Conservation (phyloP, 92 coral and sea anemone genomes). For the Montipora capitata region DNA sequence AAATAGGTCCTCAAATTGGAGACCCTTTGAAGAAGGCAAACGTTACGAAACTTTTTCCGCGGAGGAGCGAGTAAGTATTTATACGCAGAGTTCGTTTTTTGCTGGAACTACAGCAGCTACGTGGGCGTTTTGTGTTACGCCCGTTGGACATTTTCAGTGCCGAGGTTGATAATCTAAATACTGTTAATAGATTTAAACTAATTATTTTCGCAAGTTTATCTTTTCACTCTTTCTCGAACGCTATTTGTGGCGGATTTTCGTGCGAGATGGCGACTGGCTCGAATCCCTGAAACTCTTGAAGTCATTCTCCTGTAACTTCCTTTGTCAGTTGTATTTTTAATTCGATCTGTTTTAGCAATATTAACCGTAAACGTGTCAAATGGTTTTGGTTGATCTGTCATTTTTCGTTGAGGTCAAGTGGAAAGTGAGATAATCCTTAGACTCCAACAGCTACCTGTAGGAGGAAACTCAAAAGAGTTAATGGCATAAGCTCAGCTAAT, state of each 20-base stretch:
- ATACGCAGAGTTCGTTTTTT: background rate
- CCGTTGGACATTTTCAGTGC: conserved; percentile 9
- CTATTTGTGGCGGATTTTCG: background rate
- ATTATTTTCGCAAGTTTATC: conserved; percentile 59
- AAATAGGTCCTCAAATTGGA: conserved; percentile 69
- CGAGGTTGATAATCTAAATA: conserved; percentile 56
- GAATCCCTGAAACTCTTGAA: background rate
- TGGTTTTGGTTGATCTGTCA: conserved; percentile 1
- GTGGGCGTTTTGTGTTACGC: conserved; percentile 44
- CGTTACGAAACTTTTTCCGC: conserved; percentile 76
- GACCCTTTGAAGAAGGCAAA: conserved; percentile 76
- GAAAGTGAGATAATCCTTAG: conserved; percentile 30
- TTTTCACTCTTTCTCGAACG: background rate
- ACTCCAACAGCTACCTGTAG: conserved; percentile 11
- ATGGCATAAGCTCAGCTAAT: conserved; percentile 15
- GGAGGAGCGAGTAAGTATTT: conserved; percentile 81
- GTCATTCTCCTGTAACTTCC: too few species aligned
- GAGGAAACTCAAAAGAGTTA: background rate
- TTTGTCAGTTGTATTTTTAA: conserved; percentile 26
- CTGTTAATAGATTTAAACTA: conserved; percentile 63
- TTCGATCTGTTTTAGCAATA: background rate
- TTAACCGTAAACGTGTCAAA: background rate
- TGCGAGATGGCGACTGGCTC: conserved; percentile 42
- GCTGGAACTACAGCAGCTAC: background rate
- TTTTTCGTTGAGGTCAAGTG: conserved; percentile 39